phyloP scores from a whole-genome alignment of 2,113 vertebrate species.

The Callospermophilus lateralis region DNA sequence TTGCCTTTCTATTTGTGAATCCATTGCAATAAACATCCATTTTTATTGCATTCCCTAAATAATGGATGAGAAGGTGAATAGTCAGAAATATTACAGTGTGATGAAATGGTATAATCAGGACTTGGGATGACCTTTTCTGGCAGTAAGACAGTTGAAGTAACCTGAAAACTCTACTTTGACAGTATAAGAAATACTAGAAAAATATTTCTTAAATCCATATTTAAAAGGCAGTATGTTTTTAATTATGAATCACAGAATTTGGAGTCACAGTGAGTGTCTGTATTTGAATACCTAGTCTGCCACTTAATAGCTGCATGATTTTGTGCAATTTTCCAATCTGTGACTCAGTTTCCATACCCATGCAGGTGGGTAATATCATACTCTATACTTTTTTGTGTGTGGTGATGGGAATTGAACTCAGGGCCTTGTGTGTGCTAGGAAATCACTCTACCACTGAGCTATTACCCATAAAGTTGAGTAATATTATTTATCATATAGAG shows the following conservation, averaged over 20 bases:
- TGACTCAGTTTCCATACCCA: not conserved
- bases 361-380: not conserved
- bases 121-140: not conserved
- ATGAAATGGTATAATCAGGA: not conserved
- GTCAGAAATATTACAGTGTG: constrained; percentile 22
- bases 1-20: not conserved
- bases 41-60: not conserved
- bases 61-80: not conserved
- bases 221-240: not conserved
- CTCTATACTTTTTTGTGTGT: no score
- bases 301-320: not conserved
- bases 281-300: not conserved
- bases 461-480: not conserved
- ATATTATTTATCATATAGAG: not conserved
- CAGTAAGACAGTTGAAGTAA: not conserved
- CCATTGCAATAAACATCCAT: not conserved
- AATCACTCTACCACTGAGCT: no score
- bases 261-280: not conserved
- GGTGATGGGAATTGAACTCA: no score
- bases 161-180: not conserved
- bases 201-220: constrained; percentile 1
- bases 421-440: no score
- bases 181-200: not conserved
- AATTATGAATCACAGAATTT: not conserved
- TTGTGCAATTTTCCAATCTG: not conserved